phyloP scores from a whole-genome alignment of 1,140 invertebrate species.

The Aphaenogaster floridana region DNA sequence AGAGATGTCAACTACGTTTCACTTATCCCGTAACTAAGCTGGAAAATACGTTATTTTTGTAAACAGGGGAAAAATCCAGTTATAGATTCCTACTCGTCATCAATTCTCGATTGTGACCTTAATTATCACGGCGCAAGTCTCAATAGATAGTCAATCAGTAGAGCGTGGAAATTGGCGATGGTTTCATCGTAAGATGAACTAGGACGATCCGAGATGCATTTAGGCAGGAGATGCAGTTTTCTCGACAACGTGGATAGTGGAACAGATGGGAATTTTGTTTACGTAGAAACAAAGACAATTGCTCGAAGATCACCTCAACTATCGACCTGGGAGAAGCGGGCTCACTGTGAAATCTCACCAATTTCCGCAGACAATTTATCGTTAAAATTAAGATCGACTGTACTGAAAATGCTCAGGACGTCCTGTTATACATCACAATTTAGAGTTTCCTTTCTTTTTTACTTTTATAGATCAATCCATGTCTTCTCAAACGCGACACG shows the following conservation, averaged over 20 bases:
- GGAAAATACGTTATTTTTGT: conserved; percentile 33
- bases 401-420: background rate
- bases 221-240: background rate
- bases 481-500: background rate
- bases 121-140: conserved; percentile 25
- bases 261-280: background rate
- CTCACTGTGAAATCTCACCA: background rate
- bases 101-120: conserved; percentile 28
- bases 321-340: background rate
- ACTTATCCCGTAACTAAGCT: conserved; percentile 26
- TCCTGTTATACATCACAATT: background rate
- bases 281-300: background rate
- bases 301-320: conserved; percentile 11
- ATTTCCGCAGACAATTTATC: background rate
- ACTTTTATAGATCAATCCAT: background rate
- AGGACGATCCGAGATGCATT: background rate
- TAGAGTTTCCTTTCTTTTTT: background rate
- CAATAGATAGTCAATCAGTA: conserved; percentile 14
- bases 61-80: conserved; percentile 14
- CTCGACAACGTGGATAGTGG: background rate
- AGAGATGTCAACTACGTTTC: conserved; percentile 16
- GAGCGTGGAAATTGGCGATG: background rate
- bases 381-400: conserved; percentile 5
- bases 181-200: background rate
- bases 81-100: conserved; percentile 24